A percentile compares a stretch with the other conserved stretches of the same genome.
Evolutionary conservation across 2,797 vertebrate species (phyloP).

Genomic region (Macropus fuliginosus): DNA sequence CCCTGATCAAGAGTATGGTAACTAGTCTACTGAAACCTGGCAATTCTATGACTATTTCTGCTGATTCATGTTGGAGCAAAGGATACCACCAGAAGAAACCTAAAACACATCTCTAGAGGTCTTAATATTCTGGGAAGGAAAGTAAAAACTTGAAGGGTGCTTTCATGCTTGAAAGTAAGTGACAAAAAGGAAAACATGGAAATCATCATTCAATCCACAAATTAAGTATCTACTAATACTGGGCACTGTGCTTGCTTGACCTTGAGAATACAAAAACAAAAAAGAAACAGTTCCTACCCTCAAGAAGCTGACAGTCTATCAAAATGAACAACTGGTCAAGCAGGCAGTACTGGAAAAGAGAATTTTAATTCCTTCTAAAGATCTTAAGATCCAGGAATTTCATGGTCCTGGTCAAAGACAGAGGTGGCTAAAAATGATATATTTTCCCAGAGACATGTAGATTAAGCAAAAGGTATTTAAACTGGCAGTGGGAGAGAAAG

Average conservation of each 20-base stretch:
- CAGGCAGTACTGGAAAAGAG: too few relatives aligned
- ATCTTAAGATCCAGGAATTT: too few relatives aligned
- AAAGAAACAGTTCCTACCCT: not conserved
- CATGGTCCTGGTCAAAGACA: too few relatives aligned
- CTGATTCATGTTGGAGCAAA: not conserved
- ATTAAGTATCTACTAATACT: not conserved
- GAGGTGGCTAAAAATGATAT: too few relatives aligned
- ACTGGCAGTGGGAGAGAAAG: too few relatives aligned
- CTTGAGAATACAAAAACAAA: not conserved
- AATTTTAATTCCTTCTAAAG: too few relatives aligned
- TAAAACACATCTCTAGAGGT: not conserved
- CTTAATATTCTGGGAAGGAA: not conserved
- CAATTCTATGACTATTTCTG: not conserved
- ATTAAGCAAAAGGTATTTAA: too few relatives aligned
- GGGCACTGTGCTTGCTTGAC: not conserved
- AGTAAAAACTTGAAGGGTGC: not conserved
- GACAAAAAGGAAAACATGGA: not conserved
- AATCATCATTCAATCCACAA: not conserved
- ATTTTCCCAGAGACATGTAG: too few relatives aligned
- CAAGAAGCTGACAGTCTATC: too few relatives aligned
- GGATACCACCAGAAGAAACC: not conserved
- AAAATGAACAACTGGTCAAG: too few relatives aligned
- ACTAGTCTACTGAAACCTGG: not conserved
- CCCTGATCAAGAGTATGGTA: not conserved
- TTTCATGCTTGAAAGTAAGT: not conserved